A percentile compares a stretch with the other conserved stretches of the same genome.
Evolutionary conservation across 2,888 invertebrate genomes (phyloP).

Genomic region (Arge pagana): DNA sequence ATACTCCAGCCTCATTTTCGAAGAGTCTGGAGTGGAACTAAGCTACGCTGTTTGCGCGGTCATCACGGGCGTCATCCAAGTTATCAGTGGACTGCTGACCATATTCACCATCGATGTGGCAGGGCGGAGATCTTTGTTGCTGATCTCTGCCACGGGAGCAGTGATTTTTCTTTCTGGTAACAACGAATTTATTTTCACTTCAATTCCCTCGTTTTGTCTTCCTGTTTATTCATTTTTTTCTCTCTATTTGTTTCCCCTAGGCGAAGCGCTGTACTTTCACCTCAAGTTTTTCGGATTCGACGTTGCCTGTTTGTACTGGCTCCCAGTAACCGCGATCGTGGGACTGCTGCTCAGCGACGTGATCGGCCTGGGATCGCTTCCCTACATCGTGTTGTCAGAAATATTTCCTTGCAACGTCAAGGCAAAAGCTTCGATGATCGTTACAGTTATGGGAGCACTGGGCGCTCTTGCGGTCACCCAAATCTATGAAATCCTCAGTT

Average conservation of each 20-base stretch:
- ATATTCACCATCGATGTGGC: conserved; percentile 21
- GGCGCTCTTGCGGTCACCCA: conserved; percentile 18
- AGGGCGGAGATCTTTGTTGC: conserved; percentile 27
- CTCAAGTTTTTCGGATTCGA: conserved; percentile 1
- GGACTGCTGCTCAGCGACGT: conserved; percentile 1
- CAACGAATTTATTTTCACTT: too few species aligned
- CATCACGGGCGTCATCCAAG: conserved; percentile 7
- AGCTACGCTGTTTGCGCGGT: not conserved
- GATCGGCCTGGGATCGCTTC: conserved; percentile 28
- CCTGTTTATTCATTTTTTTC: too few species aligned
- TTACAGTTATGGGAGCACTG: conserved; percentile 20
- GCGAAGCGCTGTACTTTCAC: conserved; percentile 1
- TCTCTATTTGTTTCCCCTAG: too few species aligned
- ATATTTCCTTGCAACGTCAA: conserved; percentile 32
- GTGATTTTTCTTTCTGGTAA: conserved; percentile 6
- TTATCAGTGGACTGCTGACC: not conserved
- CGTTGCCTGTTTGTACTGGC: not conserved
- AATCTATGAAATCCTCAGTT: conserved; percentile 19
- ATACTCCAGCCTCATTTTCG: conserved; percentile 15
- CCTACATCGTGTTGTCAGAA: conserved; percentile 28
- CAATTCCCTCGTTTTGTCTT: too few species aligned
- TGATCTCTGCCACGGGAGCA: conserved; percentile 15
- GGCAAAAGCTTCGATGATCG: conserved; percentile 26
- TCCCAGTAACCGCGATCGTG: conserved; percentile 17
- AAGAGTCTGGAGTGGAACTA: not conserved